Conservation (phyloP, 2,113 vertebrate species). For the Mionectes macconnelli region DNA sequence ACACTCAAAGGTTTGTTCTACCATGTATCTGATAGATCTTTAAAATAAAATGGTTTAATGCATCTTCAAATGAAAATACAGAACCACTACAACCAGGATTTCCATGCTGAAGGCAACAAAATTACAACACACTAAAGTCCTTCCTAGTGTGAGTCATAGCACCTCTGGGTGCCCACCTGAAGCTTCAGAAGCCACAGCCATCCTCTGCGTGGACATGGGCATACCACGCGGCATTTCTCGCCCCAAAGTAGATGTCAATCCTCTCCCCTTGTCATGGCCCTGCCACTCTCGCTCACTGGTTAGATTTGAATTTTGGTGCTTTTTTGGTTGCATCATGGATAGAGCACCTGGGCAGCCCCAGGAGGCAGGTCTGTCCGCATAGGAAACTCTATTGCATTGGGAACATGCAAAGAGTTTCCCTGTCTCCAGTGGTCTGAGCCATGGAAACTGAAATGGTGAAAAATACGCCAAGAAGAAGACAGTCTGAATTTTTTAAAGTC, state of each 20-base stretch:
- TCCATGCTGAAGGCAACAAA: not conserved
- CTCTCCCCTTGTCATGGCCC: not conserved
- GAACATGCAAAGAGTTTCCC: not conserved
- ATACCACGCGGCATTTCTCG: not conserved
- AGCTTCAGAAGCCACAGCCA: not conserved
- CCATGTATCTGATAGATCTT: slow-evolving; percentile 23
- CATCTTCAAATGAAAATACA: not conserved
- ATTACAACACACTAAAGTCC: not conserved
- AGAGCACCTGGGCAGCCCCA: not conserved
- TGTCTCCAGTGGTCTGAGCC: not conserved
- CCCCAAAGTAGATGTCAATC: not conserved
- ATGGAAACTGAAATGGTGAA: not conserved
- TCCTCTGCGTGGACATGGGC: not conserved
- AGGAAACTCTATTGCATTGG: not conserved
- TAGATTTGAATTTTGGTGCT: not conserved
- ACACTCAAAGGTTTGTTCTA: not conserved
- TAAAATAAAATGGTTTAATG: slow-evolving; percentile 19
- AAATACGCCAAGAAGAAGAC: not conserved
- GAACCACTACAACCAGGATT: not conserved
- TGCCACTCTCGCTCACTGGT: not conserved
- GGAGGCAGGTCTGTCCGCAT: not conserved
- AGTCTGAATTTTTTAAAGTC: not conserved
- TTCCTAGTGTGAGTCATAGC: not conserved
- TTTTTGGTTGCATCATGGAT: not conserved
- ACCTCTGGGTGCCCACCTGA: not conserved